Evolutionary conservation across 1,140 invertebrate species (phyloP).

Genomic region (Melipona quadrifasciata): DNA sequence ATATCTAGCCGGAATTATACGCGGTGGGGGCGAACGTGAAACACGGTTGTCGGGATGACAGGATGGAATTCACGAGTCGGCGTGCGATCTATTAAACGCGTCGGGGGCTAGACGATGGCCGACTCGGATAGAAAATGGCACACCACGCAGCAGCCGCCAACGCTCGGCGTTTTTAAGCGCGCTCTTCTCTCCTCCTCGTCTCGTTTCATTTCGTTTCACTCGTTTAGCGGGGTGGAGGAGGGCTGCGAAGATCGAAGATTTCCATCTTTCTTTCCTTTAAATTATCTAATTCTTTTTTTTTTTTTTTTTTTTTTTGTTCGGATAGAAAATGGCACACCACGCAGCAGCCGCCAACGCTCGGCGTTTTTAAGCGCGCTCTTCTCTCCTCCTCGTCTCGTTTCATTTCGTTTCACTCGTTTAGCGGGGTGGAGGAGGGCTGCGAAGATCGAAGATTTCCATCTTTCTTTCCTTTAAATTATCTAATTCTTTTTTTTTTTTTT

Average conservation of each 20-base stretch:
- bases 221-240: background rate
- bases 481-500: too few species aligned
- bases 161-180: conserved; percentile 26
- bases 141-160: background rate
- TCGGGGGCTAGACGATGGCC: conserved; percentile 13
- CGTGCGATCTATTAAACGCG: conserved; percentile 47
- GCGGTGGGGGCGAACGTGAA: conserved; percentile 12
- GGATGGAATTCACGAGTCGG: conserved; percentile 47
- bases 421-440: background rate
- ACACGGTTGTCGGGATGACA: conserved; percentile 44
- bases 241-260: background rate
- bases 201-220: conserved; percentile 15
- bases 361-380: conserved; percentile 30
- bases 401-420: conserved; percentile 28
- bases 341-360: too few species aligned
- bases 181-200: background rate
- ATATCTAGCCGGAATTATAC: conserved; percentile 42
- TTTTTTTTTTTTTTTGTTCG: too few species aligned
- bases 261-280: too few species aligned
- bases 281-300: too few species aligned
- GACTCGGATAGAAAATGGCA: conserved; percentile 26
- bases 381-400: background rate
- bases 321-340: conserved; percentile 25
- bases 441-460: background rate
- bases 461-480: too few species aligned